Base-by-base conservation (phyloP, 35 echinoderm and acorn worm genomes). In the Heliocidaris erythrogramma region DNA sequence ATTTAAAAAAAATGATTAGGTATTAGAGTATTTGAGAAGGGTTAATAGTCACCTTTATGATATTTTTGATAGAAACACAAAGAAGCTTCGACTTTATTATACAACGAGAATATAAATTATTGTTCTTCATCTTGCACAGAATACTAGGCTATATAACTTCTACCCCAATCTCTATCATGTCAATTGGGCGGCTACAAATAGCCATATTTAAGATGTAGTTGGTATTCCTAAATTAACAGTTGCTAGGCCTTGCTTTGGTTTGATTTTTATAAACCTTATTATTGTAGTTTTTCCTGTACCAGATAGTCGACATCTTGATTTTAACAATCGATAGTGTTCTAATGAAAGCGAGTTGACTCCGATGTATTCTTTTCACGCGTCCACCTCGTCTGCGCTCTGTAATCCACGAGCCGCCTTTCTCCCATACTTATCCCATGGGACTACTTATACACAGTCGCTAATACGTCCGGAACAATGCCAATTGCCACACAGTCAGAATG, bases 401-500 rank as follows among this genome's bases (percentile, higher is more conserved):
- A n/a, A 78, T 78, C 24, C 3, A 78, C 65, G 7, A 24, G 27
- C 65, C 27, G 65, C 65, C 65, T 78, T 78, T 17, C 65, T 78
- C 21, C 65, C 18, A 78, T 27, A 78, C 65, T n/a, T 3, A 78
- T 78, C 65, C 65, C 65, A 78, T 78, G 65, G 65, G 65, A n/a
- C 65, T 24, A 78, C 27, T 78, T 78, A 78, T 78, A 78, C 65
- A 78, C 65, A 78, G 65, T 78, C 65, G 65, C 65, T 78, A 78
- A 78, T 78, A 78, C 65, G 18, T n/a, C 21, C 17, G 21, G 65
- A 78, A 78, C 65, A 78, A 78, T 78, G 65, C 65, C 65, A n/a
- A 78, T 78, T 78, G 65, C 65, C 21, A 78, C 65, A 78, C 65
- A 78, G 65, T 78, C 65, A n/a, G 65, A 78, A 78, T 78, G 65